These are phyloP conservation scores for Marisa cornuarietis DNA, from an alignment of 1,140 invertebrate genomes.

Conservation along the genomic window DNA sequence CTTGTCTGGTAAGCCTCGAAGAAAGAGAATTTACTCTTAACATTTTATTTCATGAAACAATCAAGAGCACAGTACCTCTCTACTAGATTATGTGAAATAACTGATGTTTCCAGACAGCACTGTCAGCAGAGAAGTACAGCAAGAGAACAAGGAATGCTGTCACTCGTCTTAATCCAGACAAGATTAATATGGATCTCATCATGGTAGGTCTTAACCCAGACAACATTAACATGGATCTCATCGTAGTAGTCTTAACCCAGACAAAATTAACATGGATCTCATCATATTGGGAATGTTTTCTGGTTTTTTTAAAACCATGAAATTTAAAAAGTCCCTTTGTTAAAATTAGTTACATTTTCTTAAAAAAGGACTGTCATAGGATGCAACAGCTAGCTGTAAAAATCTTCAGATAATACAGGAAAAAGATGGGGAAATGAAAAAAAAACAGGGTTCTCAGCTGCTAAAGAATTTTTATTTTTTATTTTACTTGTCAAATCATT, in stretches of 20 bases:
- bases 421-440: no score
- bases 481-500: no score
- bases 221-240: constrained; percentile 61
- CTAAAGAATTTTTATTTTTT: no score
- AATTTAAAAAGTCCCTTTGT: not conserved
- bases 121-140: constrained; percentile 52
- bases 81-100: not conserved
- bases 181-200: constrained; percentile 62
- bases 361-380: not conserved
- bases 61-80: no score
- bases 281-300: no score
- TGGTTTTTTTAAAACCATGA: not conserved
- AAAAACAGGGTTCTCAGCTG: no score
- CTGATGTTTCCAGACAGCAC: constrained; percentile 43
- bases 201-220: constrained; percentile 52
- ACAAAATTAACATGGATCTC: constrained; percentile 61
- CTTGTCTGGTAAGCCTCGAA: no score
- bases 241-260: constrained; percentile 54
- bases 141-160: constrained; percentile 56
- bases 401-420: no score
- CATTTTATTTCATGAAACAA: no score
- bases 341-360: not conserved
- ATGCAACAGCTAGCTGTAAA: not conserved
- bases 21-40: no score
- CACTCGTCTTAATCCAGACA: constrained; percentile 50